phyloP scores from a whole-genome alignment of 2,113 vertebrate species.

The Ictalurus punctatus region DNA sequence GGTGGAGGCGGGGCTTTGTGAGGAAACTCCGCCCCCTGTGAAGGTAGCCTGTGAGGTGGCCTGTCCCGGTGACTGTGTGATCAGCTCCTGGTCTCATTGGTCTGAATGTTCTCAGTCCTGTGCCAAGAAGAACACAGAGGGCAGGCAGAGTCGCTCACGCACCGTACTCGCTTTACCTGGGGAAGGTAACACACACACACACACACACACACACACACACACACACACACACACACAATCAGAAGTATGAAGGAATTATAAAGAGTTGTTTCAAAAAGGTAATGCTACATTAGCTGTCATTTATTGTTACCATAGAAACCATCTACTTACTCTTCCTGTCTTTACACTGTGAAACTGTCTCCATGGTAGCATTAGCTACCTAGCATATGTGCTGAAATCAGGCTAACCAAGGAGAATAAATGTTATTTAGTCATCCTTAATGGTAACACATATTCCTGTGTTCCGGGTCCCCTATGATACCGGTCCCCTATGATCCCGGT shows the following conservation, averaged over 20 bases:
- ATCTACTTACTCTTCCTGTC: no score
- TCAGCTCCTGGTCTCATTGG: slow-evolving; percentile 87
- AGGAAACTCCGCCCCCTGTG: slow-evolving; percentile 66
- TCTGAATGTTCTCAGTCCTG: slow-evolving; percentile 90
- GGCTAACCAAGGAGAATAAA: no score
- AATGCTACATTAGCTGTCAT: no score
- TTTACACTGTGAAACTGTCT: background rate
- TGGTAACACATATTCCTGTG: background rate
- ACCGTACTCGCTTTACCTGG: slow-evolving; percentile 84
- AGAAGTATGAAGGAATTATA: background rate
- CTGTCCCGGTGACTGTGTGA: slow-evolving; percentile 85
- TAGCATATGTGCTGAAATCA: background rate
- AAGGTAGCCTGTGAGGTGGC: slow-evolving; percentile 78
- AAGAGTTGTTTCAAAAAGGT: background rate
- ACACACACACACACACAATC: background rate
- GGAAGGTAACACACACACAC: slow-evolving; percentile 74
- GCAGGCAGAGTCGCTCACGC: slow-evolving; percentile 84
- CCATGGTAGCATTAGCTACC: background rate
- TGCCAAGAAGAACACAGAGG: slow-evolving; percentile 81
- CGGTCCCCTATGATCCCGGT: no score
- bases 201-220: background rate
- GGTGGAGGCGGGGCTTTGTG: slow-evolving; percentile 75
- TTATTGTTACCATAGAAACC: background rate
- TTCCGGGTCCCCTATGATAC: background rate
- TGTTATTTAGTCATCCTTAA: no score